Base-by-base conservation (phyloP, 2,888 invertebrate genomes). In the Dicranocentrus wangi region DNA sequence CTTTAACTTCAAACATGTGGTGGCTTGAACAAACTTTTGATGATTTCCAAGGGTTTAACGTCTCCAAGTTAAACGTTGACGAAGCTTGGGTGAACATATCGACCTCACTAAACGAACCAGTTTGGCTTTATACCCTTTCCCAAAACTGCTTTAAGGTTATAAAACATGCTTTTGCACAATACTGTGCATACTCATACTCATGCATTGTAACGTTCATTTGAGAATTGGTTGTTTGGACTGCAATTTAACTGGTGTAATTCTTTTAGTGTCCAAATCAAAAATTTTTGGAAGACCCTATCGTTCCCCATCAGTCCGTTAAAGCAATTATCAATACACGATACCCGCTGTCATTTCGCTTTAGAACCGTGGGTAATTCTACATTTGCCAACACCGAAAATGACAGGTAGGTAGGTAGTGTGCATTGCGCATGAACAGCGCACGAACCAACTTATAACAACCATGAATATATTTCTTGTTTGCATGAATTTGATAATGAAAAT, bases 91-190 rank as follows among this genome's bases (percentile, higher is more conserved):
- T 91, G 86, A 89, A 89, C 76, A 89, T 91, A 32, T 88, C 87
- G 13, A 89, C 88, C n/a, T 85, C 84, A 17, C 86, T 87, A 66
- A 51, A 23, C 0, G 85, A 88, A 5, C 88, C 88, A 80, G 89
- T 90, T 7, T 92, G 91, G 87, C 89, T 94, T 3, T 94, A 93
- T 87, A 90, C 91, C n/a, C 91, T 93, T 0, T 93, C 93, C 21
- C 91, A 92, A 69, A 93, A 94, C 87, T 94, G 94, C 87, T 90
- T 92, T 87, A 90, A 91, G 88, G 94, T 94, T 88, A 90, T 91
- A 89, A 42, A 32, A 32, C 32, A 32, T 3, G 32, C 5, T 32
- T 32, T 32, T 32, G 10, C n/a, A n/a, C n/a, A n/a, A n/a, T n/a
- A n/a, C n/a, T n/a, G n/a, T n/a, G n/a, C n/a, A n/a, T n/a, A n/a